Conservation (phyloP, 1,140 invertebrate species). For the Andrena cerasifolii region DNA sequence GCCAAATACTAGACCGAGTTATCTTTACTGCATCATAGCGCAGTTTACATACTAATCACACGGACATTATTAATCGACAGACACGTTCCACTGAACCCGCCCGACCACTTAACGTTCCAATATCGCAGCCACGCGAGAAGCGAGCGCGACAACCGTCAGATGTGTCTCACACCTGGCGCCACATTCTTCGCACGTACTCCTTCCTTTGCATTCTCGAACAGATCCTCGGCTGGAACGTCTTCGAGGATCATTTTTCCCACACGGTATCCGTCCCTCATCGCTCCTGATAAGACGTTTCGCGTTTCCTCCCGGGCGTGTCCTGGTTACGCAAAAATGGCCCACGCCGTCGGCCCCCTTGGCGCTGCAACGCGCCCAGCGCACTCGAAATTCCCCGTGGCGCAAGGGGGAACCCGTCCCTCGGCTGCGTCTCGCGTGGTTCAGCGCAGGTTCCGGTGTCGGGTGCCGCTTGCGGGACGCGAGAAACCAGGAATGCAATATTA, state of each 20-base stretch:
- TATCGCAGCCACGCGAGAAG: not conserved
- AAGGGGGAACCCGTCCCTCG: not conserved
- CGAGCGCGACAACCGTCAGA: too few relatives aligned
- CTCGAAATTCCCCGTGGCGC: not conserved
- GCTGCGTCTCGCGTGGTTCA: slow-evolving; percentile 30
- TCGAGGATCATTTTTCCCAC: not conserved
- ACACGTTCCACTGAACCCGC: too few relatives aligned
- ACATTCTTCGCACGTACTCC: not conserved
- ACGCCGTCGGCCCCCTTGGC: too few relatives aligned
- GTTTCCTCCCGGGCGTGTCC: not conserved
- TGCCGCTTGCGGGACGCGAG: slow-evolving; percentile 58
- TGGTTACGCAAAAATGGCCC: slow-evolving; percentile 14
- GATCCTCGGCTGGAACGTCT: not conserved
- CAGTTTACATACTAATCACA: too few relatives aligned
- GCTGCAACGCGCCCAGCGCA: too few relatives aligned
- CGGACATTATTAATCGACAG: too few relatives aligned
- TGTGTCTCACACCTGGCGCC: too few relatives aligned
- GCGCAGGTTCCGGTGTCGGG: slow-evolving; percentile 41
- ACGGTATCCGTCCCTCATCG: not conserved
- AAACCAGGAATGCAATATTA: slow-evolving; percentile 76
- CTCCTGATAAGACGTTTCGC: not conserved
- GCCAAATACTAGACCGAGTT: too few relatives aligned
- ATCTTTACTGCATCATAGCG: too few relatives aligned
- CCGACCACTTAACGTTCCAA: too few relatives aligned
- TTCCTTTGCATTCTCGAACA: not conserved